These are phyloP conservation scores for Brienomyrus brachyistius DNA, from an alignment of 2,113 vertebrate species.

Conservation along the genomic window DNA sequence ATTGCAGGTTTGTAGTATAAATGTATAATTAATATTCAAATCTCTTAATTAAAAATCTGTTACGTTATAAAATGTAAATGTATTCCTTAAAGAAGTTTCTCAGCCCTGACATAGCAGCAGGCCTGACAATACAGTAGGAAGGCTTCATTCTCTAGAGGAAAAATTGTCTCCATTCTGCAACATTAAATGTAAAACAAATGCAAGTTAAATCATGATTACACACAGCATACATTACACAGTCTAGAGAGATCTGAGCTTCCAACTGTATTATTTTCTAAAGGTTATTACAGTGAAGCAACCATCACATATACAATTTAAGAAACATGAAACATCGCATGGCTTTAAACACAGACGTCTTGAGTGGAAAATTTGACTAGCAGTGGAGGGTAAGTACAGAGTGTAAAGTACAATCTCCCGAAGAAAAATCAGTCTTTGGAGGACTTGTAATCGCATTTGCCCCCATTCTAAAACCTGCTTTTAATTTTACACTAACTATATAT, in stretches of 20 bases:
- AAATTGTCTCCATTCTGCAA: neutral
- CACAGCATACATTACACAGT: neutral
- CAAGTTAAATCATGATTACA: neutral
- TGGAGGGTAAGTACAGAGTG: constrained; percentile 11
- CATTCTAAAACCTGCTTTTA: constrained; percentile 44
- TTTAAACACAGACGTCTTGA: constrained; percentile 28
- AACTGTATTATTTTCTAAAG: neutral
- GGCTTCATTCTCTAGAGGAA: neutral
- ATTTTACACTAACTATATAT: constrained; percentile 28
- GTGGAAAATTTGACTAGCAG: constrained; percentile 42
- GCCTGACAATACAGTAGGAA: neutral
- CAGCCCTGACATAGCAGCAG: neutral
- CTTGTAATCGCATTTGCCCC: constrained; percentile 37
- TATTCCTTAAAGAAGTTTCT: neutral
- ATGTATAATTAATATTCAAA: neutral
- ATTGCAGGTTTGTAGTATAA: neutral
- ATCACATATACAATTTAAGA: neutral
- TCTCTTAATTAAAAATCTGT: neutral
- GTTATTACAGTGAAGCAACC: neutral
- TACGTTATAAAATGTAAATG: neutral
- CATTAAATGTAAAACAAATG: neutral
- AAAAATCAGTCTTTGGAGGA: constrained; percentile 36
- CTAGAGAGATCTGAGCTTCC: neutral
- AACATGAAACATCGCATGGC: constrained; percentile 5
- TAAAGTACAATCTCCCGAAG: constrained; percentile 26